Percentiles rank a stretch among this genome's conserved stretches.
phyloP scores from a whole-genome alignment of 2,888 invertebrate species.

The Parnassius mnemosyne region DNA sequence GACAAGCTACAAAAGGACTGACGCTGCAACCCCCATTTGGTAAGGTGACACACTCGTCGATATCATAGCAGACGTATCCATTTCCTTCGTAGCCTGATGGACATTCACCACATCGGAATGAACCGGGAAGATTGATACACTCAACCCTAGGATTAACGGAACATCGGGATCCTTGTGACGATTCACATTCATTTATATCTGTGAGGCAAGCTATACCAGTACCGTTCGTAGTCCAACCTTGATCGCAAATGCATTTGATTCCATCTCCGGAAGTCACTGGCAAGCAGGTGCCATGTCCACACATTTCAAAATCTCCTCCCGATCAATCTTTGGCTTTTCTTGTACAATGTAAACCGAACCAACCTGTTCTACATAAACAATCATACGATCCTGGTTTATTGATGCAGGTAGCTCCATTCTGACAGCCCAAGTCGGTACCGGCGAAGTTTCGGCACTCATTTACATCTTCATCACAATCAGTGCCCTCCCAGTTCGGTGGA shows the following conservation, averaged over 20 bases:
- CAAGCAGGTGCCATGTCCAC: conserved; percentile 93
- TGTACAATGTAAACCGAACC: conserved; percentile 92
- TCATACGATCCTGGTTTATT: conserved; percentile 90
- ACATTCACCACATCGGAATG: conserved; percentile 94
- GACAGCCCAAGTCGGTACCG: conserved; percentile 94
- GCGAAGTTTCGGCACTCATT: conserved; percentile 91
- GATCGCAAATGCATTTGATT: conserved; percentile 89
- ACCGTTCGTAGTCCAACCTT: conserved; percentile 92
- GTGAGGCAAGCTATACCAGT: conserved; percentile 86
- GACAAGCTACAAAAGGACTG: conserved; percentile 89
- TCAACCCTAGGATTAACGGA: conserved; percentile 88
- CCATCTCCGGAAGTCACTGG: conserved; percentile 82
- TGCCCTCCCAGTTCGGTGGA: conserved; percentile 85
- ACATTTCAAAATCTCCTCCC: conserved; percentile 86
- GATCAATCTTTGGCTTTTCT: conserved; percentile 87
- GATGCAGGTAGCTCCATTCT: conserved; percentile 92
- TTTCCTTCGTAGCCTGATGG: conserved; percentile 92
- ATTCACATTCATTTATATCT: conserved; percentile 94
- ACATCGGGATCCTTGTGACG: conserved; percentile 84
- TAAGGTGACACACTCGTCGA: conserved; percentile 91
- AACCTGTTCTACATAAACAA: conserved; percentile 89
- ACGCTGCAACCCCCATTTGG: conserved; percentile 95
- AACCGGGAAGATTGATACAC: conserved; percentile 95
- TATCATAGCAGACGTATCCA: conserved; percentile 91
- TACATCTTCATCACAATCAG: conserved; percentile 87